phyloP scores from a whole-genome alignment of 1,140 invertebrate genomes.

The Euschistus heros region DNA sequence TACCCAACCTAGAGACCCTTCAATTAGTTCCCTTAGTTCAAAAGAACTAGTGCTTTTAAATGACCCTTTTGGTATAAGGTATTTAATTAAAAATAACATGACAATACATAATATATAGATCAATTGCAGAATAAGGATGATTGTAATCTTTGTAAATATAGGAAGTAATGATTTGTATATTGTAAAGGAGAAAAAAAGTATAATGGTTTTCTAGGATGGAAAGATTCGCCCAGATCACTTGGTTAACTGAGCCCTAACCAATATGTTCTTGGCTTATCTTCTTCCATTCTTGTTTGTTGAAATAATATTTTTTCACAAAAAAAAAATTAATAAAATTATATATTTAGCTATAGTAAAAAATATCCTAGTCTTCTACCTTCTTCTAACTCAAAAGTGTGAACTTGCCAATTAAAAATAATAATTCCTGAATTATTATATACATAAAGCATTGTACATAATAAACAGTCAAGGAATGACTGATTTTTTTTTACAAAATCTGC shows the following conservation, averaged over 20 bases:
- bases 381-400: not conserved
- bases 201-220: not conserved
- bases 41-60: too few relatives aligned
- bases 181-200: not conserved
- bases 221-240: not conserved
- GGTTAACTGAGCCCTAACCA: slow-evolving; percentile 19
- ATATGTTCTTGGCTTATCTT: slow-evolving; percentile 1
- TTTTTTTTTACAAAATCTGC: slow-evolving; percentile 15
- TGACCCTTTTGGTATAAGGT: too few relatives aligned
- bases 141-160: slow-evolving; percentile 12
- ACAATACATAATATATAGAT: slow-evolving; percentile 9
- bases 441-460: slow-evolving; percentile 1
- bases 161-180: not conserved
- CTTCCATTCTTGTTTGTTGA: not conserved
- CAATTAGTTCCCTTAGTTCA: not conserved
- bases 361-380: slow-evolving; percentile 5
- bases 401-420: slow-evolving; percentile 1
- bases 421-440: not conserved
- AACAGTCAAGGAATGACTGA: slow-evolving; percentile 9
- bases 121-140: not conserved
- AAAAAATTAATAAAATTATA: slow-evolving; percentile 9
- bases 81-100: slow-evolving; percentile 10
- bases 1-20: slow-evolving; percentile 1
- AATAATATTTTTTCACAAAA: slow-evolving; percentile 12
- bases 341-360: slow-evolving; percentile 2